Conservation (phyloP, 1,140 invertebrate species). For the Camponotus vicinus region DNA sequence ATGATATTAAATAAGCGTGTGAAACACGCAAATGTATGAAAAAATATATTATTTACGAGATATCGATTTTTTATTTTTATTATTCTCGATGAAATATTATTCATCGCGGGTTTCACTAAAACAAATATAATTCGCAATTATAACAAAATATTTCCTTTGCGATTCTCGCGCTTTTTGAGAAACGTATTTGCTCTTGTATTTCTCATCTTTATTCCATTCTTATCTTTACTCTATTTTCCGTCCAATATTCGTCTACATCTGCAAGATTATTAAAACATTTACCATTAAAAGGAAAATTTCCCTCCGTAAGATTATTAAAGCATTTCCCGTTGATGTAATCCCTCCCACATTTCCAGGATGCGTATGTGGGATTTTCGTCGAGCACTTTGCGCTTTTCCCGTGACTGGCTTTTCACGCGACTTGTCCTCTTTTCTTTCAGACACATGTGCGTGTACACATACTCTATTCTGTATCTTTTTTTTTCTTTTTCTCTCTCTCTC, state of each 20-base stretch:
- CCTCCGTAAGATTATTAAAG: constrained; percentile 46
- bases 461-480: neutral
- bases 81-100: neutral
- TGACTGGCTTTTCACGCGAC: constrained; percentile 18
- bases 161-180: neutral
- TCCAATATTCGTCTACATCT: constrained; percentile 19
- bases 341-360: neutral
- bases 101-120: neutral
- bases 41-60: neutral
- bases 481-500: neutral
- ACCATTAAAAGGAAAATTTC: neutral
- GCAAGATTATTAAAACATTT: constrained; percentile 55
- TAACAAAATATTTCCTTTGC: neutral
- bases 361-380: constrained; percentile 18
- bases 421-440: neutral
- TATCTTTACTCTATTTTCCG: neutral
- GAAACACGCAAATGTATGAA: neutral
- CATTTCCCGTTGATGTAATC: constrained; percentile 56
- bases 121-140: neutral
- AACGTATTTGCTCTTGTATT: neutral
- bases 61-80: neutral
- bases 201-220: neutral
- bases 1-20: constrained; percentile 4
- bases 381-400: constrained; percentile 59
- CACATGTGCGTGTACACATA: neutral